phyloP scores from a whole-genome alignment of 2,113 vertebrate genomes.

The Bubo bubo region DNA sequence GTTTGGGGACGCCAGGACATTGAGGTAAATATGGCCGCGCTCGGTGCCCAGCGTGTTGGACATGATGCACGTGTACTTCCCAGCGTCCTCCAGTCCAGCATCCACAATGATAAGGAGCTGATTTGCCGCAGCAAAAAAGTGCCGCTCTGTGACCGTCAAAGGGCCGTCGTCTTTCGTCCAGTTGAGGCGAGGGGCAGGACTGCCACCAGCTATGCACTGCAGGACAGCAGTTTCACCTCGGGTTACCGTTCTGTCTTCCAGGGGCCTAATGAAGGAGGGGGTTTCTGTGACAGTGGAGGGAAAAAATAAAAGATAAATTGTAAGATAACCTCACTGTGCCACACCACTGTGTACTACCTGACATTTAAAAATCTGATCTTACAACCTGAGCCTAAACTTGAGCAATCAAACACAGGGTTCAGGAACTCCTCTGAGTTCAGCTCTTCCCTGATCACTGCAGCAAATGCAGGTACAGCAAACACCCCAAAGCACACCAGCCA shows the following conservation, averaged over 20 bases:
- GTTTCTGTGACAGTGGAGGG: constrained; percentile 74
- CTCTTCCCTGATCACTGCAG: background rate
- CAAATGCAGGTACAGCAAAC: background rate
- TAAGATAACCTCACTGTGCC: background rate
- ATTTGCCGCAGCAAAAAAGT: constrained; percentile 84
- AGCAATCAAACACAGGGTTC: background rate
- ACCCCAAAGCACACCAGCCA: background rate
- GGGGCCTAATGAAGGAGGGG: constrained; percentile 80
- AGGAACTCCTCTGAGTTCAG: background rate
- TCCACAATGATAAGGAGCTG: constrained; percentile 86
- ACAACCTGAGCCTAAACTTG: background rate
- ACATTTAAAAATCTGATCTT: background rate
- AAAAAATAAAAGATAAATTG: background rate
- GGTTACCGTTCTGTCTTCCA: constrained; percentile 81
- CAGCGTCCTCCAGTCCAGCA: constrained; percentile 80
- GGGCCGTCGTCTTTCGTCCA: constrained; percentile 85
- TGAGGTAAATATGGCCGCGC: constrained; percentile 81
- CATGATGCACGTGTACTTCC: constrained; percentile 84
- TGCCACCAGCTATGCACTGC: constrained; percentile 85
- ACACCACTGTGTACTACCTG: background rate
- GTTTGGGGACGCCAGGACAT: constrained; percentile 78
- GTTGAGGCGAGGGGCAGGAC: constrained; percentile 81
- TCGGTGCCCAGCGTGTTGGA: constrained; percentile 82
- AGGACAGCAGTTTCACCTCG: constrained; percentile 82
- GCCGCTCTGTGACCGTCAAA: constrained; percentile 77